Evolutionary conservation across 2,113 vertebrate genomes (phyloP), one percentile per base, ranked within the genome.

Genomic region (Felis catus): DNA sequence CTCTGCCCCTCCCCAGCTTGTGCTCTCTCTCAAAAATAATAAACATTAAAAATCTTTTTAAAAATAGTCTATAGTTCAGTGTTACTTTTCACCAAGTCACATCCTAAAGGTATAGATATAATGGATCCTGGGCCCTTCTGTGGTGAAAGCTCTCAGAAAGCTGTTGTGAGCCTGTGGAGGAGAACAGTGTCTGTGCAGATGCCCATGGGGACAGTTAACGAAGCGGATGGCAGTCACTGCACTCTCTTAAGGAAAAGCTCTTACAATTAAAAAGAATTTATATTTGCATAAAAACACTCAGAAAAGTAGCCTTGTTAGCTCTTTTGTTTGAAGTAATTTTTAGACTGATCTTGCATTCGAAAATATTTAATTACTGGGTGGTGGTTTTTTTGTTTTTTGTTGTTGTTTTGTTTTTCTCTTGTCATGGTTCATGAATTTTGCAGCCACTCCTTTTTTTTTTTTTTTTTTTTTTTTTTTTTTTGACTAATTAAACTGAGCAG

Each of bases 401-500:
- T 23, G 21, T 61, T 61, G 58, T 78, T 48, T 87, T 71, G 51
- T 81, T 29, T 36, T 41, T 89, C 84, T 84, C 81, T 90, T 12
- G 10, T 87, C 19, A 36, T 39, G 71, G 94, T 95, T 96, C 91
- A 48, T 95, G 92, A 94, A 96, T 96, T 97, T 97, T 89, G 71
- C 88, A 95, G 71, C 92, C 78, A 88, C 95, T 96, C 79, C 45
- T 81, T 96, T 93, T 18, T 55, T 55, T n/a, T n/a, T n/a, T n/a
- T n/a, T n/a, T n/a, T n/a, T n/a, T 55, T 53, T 53, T 53, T 55
- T 58, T 58, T 58, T 58, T 58, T 58, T 19, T 97, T 91, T 92
- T 91, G 33, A 97, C 92, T 97, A 98, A 97, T 98, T 97, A 55
- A 81, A 87, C 76, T 66, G 76, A 97, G 94, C 95, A 89, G 55